A percentile compares a stretch with the other conserved stretches of the same genome.
Evolutionary conservation across 2,888 invertebrate genomes (phyloP).

Genomic region (Apamea epomidion): DNA sequence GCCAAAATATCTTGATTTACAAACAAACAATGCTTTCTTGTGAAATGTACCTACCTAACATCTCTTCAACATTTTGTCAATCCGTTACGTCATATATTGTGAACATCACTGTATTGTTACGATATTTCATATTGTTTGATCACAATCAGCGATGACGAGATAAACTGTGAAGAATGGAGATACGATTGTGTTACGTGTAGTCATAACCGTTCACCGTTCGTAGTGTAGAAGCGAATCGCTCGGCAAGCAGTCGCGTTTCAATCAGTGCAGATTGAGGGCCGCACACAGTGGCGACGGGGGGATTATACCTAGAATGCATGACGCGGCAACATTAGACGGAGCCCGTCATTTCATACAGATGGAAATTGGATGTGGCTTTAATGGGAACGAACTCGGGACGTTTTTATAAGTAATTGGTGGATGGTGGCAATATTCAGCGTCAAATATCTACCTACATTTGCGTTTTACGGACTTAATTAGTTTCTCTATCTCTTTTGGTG

Average conservation of each 20-base stretch:
- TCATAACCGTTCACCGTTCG: conserved; percentile 56
- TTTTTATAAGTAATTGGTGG: conserved; percentile 76
- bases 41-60: conserved; percentile 31
- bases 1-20: conserved; percentile 15
- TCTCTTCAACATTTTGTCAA: conserved; percentile 26
- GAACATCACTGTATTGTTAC: conserved; percentile 29
- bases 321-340: conserved; percentile 83
- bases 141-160: conserved; percentile 52
- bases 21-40: conserved; percentile 31
- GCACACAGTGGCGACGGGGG: conserved; percentile 72
- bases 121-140: conserved; percentile 48
- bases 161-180: conserved; percentile 49
- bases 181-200: conserved; percentile 46
- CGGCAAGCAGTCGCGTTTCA: conserved; percentile 84
- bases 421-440: conserved; percentile 54
- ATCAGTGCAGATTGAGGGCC: conserved; percentile 85
- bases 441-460: conserved; percentile 44
- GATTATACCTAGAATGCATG: conserved; percentile 87
- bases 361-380: conserved; percentile 83
- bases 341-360: conserved; percentile 81
- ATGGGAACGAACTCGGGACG: conserved; percentile 74
- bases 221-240: conserved; percentile 75
- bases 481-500: conserved; percentile 47
- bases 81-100: conserved; percentile 34
- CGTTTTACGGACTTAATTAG: conserved; percentile 52